Conservation (phyloP, 2,888 invertebrate species). For the Pteria penguin region DNA sequence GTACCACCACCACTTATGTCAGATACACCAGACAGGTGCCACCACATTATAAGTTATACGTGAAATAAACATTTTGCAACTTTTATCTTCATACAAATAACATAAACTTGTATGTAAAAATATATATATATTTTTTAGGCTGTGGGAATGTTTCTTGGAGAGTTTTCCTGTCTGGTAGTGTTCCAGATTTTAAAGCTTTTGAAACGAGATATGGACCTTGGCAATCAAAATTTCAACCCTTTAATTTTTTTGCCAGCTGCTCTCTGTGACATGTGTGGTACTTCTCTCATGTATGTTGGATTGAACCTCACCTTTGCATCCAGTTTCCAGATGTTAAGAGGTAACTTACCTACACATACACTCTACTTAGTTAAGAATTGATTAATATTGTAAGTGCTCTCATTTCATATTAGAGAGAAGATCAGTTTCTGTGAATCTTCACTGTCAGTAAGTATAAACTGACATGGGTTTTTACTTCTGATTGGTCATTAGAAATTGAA, state of each 20-base stretch:
- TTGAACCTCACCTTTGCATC: constrained; percentile 94
- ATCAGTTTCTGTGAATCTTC: no score
- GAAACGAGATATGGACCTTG: constrained; percentile 30
- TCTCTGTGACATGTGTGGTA: constrained; percentile 92
- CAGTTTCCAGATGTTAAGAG: constrained; percentile 97
- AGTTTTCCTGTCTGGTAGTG: constrained; percentile 90
- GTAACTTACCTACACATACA: constrained; percentile 80
- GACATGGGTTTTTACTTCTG: no score
- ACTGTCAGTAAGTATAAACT: no score
- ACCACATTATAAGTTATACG: neutral
- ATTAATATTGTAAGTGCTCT: neutral
- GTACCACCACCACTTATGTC: neutral
- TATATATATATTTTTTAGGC: constrained; percentile 83
- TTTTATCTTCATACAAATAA: no score
- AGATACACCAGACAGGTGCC: neutral
- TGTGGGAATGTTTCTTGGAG: constrained; percentile 95
- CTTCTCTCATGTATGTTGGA: constrained; percentile 94
- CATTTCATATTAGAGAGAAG: no score
- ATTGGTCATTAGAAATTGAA: no score
- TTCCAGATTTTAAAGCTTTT: constrained; percentile 84
- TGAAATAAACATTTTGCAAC: no score
- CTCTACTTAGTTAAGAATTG: neutral
- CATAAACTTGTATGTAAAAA: no score
- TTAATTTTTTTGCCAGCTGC: constrained; percentile 91
- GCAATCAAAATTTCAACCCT: constrained; percentile 86